Base-by-base conservation (phyloP, 64 coral and sea anemone genomes). In the Pocillopora damicornis region DNA sequence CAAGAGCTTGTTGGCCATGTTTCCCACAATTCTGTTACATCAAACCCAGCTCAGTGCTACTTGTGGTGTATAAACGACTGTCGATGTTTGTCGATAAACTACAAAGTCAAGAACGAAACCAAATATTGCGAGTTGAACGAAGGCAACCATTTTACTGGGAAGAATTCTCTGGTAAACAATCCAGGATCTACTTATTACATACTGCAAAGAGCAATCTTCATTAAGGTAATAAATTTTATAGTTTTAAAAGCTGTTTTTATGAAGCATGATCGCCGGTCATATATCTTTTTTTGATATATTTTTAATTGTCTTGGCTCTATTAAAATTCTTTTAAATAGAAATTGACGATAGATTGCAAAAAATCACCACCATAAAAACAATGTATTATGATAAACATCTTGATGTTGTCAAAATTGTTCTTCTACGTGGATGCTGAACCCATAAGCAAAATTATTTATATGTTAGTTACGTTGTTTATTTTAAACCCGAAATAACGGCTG, bases 81-180 rank as follows among this genome's bases (percentile, higher is more conserved):
- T 76, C 75, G 75, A 38, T 76, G 75, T 76, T 76, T 76, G 75
- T 76, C 36, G 75, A 18, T 76, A 36, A 76, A 76, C 36, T 76
- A 76, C 36, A 76, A 76, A 18, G 75, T 45, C 38, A 76, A 45
- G 2, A 76, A 76, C 37, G 36, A 17, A 45, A 37, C 15, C 38
- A 76, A 45, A 38, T 37, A 42, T 45, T 76, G 75, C 75, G 75
- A 76, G 75, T 45, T 76, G 75, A 76, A 76, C 22, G 75, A 76
- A 45, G 75, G 14, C 25, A 76, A 16, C 16, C 75, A 76, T 18
- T 45, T 76, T 45, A 76, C 13, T 2, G 45, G 42, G 15, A 37
- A 76, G 36, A 76, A 37, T 13, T 76, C 75, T 45, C 37, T 76
- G 15, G 42, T 45, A 16, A 13, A 17, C 45, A 18, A 4, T 17